Percentiles rank a stretch among this genome's conserved stretches.
Conservation (phyloP, 2,797 vertebrate species). For the Tympanoctomys barrerae region DNA sequence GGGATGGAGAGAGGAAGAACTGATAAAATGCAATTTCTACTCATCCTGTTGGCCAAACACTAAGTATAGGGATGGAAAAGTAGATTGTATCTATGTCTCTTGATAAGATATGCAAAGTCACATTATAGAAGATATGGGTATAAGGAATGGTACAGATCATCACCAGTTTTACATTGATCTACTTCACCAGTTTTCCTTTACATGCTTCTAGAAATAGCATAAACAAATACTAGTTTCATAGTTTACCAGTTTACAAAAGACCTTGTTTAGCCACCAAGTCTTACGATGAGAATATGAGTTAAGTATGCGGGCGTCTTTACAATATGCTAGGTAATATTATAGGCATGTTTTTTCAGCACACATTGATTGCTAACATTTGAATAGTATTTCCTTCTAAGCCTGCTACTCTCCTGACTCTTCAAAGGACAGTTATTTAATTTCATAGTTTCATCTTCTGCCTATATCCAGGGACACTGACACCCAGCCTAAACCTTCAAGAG, state of each 20-base stretch:
- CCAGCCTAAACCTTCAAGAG: constrained; percentile 8
- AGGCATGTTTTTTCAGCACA: background rate
- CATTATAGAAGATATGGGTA: background rate
- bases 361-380: constrained; percentile 45
- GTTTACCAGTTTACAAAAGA: constrained; percentile 29
- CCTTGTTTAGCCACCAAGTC: background rate
- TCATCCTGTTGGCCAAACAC: constrained; percentile 34
- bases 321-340: background rate
- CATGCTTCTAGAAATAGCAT: constrained; percentile 51
- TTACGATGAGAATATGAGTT: constrained; percentile 54
- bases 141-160: background rate
- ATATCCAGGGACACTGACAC: background rate
- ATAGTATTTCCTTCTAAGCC: background rate
- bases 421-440: constrained; percentile 11
- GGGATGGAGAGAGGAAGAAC: constrained; percentile 27
- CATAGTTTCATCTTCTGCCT: constrained; percentile 30
- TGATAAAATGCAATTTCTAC: constrained; percentile 24
- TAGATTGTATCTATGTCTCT: constrained; percentile 12
- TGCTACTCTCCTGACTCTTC: constrained; percentile 38
- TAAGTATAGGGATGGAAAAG: background rate
- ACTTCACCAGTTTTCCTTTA: background rate
- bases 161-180: constrained; percentile 16
- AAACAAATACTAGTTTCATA: constrained; percentile 47
- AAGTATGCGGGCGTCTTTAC: constrained; percentile 29
- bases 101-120: constrained; percentile 38